These are phyloP conservation scores for Troilus luridus DNA, from an alignment of 2,888 invertebrate species.

Conservation along the genomic window DNA sequence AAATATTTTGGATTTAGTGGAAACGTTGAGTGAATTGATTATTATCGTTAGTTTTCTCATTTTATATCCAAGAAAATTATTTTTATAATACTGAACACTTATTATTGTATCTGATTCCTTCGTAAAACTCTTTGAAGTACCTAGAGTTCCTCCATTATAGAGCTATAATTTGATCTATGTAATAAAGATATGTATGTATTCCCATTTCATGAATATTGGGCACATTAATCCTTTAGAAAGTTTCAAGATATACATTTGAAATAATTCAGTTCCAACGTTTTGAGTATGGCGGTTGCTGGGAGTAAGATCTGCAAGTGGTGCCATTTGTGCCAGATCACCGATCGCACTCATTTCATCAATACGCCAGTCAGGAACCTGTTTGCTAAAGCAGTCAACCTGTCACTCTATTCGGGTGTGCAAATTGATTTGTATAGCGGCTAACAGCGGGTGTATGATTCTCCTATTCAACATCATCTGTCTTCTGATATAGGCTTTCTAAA, in stretches of 20 bases:
- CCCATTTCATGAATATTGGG: too few species aligned
- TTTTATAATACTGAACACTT: too few species aligned
- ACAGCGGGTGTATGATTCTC: background rate
- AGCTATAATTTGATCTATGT: too few species aligned
- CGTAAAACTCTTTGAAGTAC: too few species aligned
- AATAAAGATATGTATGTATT: too few species aligned
- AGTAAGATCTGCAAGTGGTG: slow-evolving; percentile 13
- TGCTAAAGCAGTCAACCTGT: slow-evolving; percentile 15
- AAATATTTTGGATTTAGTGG: too few species aligned
- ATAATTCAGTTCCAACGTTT: background rate
- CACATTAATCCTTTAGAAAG: too few species aligned
- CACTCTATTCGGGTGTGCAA: background rate
- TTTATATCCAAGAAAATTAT: too few species aligned
- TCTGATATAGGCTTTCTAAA: background rate
- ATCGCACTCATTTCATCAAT: slow-evolving; percentile 11
- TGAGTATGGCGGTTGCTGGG: background rate
- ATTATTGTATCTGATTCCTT: too few species aligned
- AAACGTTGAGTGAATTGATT: too few species aligned
- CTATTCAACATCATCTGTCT: background rate
- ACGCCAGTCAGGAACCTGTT: slow-evolving; percentile 6
- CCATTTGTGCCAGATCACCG: slow-evolving; percentile 34
- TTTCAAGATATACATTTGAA: background rate
- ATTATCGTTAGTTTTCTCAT: too few species aligned
- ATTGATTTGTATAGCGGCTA: background rate
- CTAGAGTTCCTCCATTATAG: too few species aligned